Evolutionary conservation across 2,113 vertebrate genomes (phyloP), one percentile per base, ranked within the genome.

Genomic region (Phycodurus eques): DNA sequence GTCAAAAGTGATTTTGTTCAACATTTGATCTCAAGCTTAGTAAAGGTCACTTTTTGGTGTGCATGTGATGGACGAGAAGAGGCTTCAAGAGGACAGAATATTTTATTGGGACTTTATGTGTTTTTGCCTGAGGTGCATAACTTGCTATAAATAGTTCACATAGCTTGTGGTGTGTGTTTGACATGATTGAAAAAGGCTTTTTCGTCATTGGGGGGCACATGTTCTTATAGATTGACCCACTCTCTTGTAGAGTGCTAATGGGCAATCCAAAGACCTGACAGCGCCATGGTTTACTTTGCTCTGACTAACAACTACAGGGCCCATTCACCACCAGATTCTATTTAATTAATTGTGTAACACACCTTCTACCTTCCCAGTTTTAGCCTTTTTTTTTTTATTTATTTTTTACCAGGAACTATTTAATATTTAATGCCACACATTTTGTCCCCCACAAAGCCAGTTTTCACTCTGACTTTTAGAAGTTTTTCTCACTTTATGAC

Each of bases 71-170:
- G 46, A 11, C 47, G 59, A 78, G 44, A 56, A 12, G 56, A 82
- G 46, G 65, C 13, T 2, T 68, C 19, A 67, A 49, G 67, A 72
- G 59, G 46, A 56, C 59, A 68, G 64, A 42, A 69, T 44, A 60
- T 77, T 75, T 70, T 10, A 62, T 73, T 78, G 62, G 64, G 66
- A 78, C 35, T 81, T 65, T 62, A 53, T 72, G 65, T 65, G 67
- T 72, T 68, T 70, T 61, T 72, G 79, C 67, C 71, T 67, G 65
- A 75, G 74, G 80, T 73, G 42, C 42, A 2, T 56, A 77, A 79
- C 67, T 46, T 73, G 65, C 82, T 89, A 76, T 85, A 76, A 89
- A 90, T 85, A 89, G 81, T 59, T 63, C 43, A 22, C 2, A 2
- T 72, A 39, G 64, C 68, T 81, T 42, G 35, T 76, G 44, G 63